Conservation (phyloP, 2,797 vertebrate genomes). For the Clarias pachynema region DNA sequence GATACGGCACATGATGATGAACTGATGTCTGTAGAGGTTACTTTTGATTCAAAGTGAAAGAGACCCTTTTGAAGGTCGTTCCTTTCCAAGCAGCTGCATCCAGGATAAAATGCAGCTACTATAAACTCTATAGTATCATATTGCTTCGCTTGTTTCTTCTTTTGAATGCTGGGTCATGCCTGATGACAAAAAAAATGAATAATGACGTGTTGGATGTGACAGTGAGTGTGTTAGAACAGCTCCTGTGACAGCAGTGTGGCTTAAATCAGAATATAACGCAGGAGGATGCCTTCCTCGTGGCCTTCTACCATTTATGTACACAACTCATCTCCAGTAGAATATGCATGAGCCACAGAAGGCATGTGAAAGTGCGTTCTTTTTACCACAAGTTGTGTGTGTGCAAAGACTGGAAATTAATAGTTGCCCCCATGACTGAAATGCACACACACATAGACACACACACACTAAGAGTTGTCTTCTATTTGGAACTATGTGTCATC, state of each 20-base stretch:
- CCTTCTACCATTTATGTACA: slow-evolving; percentile 15
- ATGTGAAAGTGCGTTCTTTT: slow-evolving; percentile 8
- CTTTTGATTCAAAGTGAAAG: background rate
- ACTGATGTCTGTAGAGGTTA: background rate
- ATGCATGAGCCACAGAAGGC: slow-evolving; percentile 28
- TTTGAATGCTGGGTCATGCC: background rate
- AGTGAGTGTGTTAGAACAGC: background rate
- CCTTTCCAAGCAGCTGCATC: background rate
- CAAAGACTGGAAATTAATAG: slow-evolving; percentile 2
- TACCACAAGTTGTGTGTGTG: background rate
- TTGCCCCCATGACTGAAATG: background rate
- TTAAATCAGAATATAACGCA: slow-evolving; percentile 33
- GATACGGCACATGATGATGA: background rate
- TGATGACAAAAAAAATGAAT: background rate
- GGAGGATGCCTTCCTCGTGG: background rate
- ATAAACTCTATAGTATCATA: background rate
- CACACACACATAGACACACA: background rate
- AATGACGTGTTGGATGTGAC: slow-evolving; percentile 7
- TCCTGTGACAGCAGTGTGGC: slow-evolving; percentile 24
- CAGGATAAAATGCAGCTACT: background rate
- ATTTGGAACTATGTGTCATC: background rate
- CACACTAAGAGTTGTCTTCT: background rate
- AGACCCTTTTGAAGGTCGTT: background rate
- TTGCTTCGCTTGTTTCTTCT: background rate
- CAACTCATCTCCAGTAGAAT: slow-evolving; percentile 21